Evolutionary conservation across 1,140 invertebrate species (phyloP).

Genomic region (Drosophila pallidifrons): DNA sequence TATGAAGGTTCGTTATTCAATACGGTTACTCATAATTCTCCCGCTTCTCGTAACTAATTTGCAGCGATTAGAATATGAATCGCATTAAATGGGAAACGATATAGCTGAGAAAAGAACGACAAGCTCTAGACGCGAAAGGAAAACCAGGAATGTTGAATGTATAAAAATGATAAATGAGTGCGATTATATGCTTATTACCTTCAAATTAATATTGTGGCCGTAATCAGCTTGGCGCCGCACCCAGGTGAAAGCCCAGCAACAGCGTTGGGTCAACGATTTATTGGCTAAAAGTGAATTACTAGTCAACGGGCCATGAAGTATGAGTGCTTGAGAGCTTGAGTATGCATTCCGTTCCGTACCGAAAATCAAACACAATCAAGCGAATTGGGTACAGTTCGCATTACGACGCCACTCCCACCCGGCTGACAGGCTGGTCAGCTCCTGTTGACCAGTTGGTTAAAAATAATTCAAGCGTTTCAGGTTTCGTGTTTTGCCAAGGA

Average conservation of each 20-base stretch:
- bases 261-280: conserved; percentile 58
- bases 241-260: conserved; percentile 28
- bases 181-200: conserved; percentile 76
- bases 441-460: conserved; percentile 66
- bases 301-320: conserved; percentile 52
- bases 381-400: conserved; percentile 71
- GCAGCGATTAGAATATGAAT: conserved; percentile 29
- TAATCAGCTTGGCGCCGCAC: conserved; percentile 69
- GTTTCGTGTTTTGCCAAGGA: conserved; percentile 53
- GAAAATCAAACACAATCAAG: conserved; percentile 81
- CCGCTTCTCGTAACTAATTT: conserved; percentile 24
- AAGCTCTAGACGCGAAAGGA: neutral
- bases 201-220: conserved; percentile 69
- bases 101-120: conserved; percentile 7
- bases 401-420: conserved; percentile 55
- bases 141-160: conserved; percentile 11
- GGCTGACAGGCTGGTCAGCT: neutral
- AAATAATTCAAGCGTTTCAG: conserved; percentile 72
- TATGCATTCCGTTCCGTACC: too few relatives aligned
- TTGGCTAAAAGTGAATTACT: conserved; percentile 74
- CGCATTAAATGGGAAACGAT: conserved; percentile 38
- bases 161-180: conserved; percentile 79
- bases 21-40: neutral
- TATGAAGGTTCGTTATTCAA: neutral
- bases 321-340: neutral